Evolutionary conservation across 2,113 vertebrate species (phyloP).

Genomic region (Notarius quadriscutis): DNA sequence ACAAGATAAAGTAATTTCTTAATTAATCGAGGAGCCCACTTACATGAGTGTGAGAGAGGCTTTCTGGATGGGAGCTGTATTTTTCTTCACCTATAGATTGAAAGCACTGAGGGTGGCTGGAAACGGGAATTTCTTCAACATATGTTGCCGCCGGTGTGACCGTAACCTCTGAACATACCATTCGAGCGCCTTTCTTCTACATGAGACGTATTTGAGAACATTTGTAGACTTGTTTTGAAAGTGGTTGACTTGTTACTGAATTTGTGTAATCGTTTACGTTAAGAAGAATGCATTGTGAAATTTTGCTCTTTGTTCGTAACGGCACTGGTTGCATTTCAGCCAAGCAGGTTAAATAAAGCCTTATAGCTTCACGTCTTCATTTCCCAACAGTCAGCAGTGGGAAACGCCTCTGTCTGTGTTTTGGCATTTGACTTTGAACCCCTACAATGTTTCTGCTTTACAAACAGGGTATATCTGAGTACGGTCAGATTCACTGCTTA

Average conservation of each 20-base stretch:
- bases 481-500: background rate
- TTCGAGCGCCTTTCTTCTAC: background rate
- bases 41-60: background rate
- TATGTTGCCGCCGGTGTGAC: too few species aligned
- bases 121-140: background rate
- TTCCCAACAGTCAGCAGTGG: background rate
- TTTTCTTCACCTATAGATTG: background rate
- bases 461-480: background rate
- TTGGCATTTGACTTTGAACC: background rate
- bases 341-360: constrained; percentile 24
- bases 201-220: background rate
- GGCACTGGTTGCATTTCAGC: background rate
- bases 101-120: background rate
- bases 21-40: background rate
- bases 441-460: background rate
- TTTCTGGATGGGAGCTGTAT: background rate
- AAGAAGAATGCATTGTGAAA: background rate
- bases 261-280: background rate
- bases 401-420: background rate
- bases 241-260: background rate
- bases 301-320: background rate
- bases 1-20: background rate
- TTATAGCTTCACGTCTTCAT: background rate
- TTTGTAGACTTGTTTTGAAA: background rate
- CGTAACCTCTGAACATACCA: too few species aligned